A percentile compares a stretch with the other conserved stretches of the same genome.
These are phyloP conservation scores for Epistrophe eligans DNA, from an alignment of 2,888 invertebrate species.

Conservation along the genomic window DNA sequence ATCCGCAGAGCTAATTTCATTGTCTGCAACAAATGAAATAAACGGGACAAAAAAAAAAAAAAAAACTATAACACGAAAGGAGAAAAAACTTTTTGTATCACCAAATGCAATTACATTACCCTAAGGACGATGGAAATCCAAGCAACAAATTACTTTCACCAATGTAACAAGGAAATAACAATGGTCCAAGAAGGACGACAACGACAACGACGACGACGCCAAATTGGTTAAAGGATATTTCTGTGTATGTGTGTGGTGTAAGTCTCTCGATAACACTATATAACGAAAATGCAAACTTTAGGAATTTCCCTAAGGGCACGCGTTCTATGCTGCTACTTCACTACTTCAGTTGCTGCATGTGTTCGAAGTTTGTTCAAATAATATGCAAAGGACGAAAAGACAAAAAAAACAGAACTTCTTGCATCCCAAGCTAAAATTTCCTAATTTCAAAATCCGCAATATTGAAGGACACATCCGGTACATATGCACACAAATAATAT, in stretches of 20 bases:
- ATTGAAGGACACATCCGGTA: slow-evolving; percentile 44
- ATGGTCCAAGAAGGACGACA: slow-evolving; percentile 56
- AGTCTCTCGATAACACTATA: slow-evolving; percentile 55
- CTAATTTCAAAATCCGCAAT: slow-evolving; percentile 60
- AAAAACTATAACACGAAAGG: slow-evolving; percentile 10
- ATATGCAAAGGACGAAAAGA: slow-evolving; percentile 27
- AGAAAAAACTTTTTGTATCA: slow-evolving; percentile 58
- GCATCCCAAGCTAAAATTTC: slow-evolving; percentile 61
- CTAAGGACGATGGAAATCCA: slow-evolving; percentile 66
- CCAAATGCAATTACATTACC: slow-evolving; percentile 75
- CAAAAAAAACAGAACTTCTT: slow-evolving; percentile 15
- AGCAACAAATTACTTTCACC: slow-evolving; percentile 73
- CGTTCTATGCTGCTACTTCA: slow-evolving; percentile 11
- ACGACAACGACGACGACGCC: slow-evolving; percentile 8
- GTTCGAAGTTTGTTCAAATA: slow-evolving; percentile 47
- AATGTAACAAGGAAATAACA: slow-evolving; percentile 71
- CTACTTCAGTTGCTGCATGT: slow-evolving; percentile 27
- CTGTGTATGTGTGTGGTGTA: slow-evolving; percentile 8
- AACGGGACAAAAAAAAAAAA: slow-evolving; percentile 20
- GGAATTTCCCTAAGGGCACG: slow-evolving; percentile 62
- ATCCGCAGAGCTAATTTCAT: slow-evolving; percentile 75
- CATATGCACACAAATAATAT: slow-evolving; percentile 10
- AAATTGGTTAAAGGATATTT: slow-evolving; percentile 27
- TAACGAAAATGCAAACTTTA: slow-evolving; percentile 65
- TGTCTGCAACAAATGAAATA: slow-evolving; percentile 62